Percentiles rank a stretch among this genome's conserved stretches.
These are phyloP conservation scores for Pangasius sanitwongsei DNA, from an alignment of 2,797 vertebrate genomes.

Conservation along the genomic window DNA sequence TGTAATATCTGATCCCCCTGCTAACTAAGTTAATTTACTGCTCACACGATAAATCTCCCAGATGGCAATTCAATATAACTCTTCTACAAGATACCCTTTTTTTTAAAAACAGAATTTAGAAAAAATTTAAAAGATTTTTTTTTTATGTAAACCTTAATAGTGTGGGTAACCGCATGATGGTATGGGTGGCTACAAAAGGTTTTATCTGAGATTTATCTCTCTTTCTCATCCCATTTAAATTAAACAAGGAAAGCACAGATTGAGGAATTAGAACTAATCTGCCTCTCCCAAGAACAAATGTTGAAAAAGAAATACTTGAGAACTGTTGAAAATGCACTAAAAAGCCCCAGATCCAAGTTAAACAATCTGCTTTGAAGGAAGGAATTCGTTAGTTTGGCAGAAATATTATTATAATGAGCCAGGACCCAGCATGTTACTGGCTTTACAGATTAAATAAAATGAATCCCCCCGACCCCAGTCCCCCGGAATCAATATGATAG, in stretches of 20 bases:
- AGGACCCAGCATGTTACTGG: neutral
- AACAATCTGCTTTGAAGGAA: neutral
- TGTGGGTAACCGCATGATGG: neutral
- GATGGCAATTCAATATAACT: neutral
- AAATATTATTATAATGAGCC: neutral
- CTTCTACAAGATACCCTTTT: neutral
- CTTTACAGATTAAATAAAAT: neutral
- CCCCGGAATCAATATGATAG: too few species aligned
- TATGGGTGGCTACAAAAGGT: slow-evolving; percentile 1
- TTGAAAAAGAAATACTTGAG: neutral
- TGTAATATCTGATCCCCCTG: neutral
- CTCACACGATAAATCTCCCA: neutral
- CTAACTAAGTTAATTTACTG: neutral
- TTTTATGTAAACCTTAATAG: neutral
- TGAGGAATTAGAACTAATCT: neutral
- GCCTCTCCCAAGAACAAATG: neutral
- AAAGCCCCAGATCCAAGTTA: neutral
- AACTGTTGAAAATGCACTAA: neutral
- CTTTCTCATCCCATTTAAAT: neutral
- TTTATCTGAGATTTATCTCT: neutral
- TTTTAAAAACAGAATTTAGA: neutral
- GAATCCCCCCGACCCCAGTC: neutral
- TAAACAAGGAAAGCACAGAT: neutral
- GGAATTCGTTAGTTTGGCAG: neutral
- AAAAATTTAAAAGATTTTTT: neutral